Evolutionary conservation across 2,888 invertebrate species (phyloP), one percentile per base, ranked within the genome.

Genomic region (Scrobipalpa atriplicella): DNA sequence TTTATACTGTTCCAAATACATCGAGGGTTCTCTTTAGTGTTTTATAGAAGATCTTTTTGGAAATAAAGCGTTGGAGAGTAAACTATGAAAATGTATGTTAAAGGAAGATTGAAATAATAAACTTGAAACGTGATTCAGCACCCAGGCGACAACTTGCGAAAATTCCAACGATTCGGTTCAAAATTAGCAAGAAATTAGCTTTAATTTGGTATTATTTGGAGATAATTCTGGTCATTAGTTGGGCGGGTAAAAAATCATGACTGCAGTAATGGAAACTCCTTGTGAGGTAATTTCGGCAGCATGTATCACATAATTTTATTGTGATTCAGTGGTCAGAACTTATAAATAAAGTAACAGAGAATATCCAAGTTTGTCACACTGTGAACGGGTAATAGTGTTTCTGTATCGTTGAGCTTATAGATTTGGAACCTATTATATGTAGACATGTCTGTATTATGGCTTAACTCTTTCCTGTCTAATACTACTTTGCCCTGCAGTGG

Each of bases 141-240:
- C 47, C 18, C 47, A 65, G 60, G 60, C 60, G 64, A 65, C 64
- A 65, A 60, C 65, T 38, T 60, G 60, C 29, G 60, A 60, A 65
- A 47, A 61, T 65, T 65, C 65, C 65, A 65, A 13, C 36, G 51
- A 65, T 65, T 29, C 54, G 58, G 58, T 38, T 38, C 38, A 58
- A 58, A 58, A 58, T 58, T 65, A 41, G 54, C 60, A 39, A 16
- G 19, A 65, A 65, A 60, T 65, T 65, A 60, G 60, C 18, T 29
- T 38, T 36, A 39, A 60, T 64, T 56, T 43, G 62, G n/a, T 39
- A 29, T 47, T 43, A 39, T 21, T 62, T 62, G 8, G 41, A 62
- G 19, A 19, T 62, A 47, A 62, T 47, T 43, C 43, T 43, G 62
- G 43, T 62, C 62, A 47, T 62, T 56, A 43, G 43, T 13, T 43